Conservation (phyloP, 92 coral and sea anemone species). For the Phymanthus crucifer region DNA sequence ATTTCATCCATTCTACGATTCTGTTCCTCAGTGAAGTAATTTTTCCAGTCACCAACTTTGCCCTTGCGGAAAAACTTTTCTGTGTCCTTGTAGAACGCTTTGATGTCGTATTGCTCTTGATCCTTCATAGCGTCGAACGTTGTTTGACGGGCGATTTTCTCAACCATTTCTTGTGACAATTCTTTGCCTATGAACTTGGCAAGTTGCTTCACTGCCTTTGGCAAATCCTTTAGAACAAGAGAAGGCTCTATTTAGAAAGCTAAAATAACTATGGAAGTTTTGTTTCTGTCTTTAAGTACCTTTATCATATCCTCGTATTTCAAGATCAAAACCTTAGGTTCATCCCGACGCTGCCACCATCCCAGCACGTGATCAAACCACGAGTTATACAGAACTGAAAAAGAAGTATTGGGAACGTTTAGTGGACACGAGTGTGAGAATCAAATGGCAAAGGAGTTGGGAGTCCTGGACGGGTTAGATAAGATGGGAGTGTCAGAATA, state of each 20-base stretch:
- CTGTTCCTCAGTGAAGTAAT: constrained; percentile 44
- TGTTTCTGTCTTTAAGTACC: not conserved
- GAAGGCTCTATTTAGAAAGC: too few relatives aligned
- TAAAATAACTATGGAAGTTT: not conserved
- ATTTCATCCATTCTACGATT: constrained; percentile 31
- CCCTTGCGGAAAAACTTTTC: constrained; percentile 43
- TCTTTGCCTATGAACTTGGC: constrained; percentile 41
- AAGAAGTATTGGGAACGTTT: too few relatives aligned
- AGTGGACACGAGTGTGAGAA: too few relatives aligned
- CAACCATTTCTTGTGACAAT: constrained; percentile 19
- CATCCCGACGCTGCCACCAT: constrained; percentile 11
- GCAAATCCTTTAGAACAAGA: constrained; percentile 18
- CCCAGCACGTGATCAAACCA: constrained; percentile 24
- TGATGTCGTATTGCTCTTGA: not conserved
- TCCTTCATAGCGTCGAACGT: constrained; percentile 41
- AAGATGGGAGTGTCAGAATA: too few relatives aligned
- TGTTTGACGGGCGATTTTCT: constrained; percentile 34
- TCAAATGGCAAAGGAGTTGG: too few relatives aligned
- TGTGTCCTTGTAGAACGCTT: not conserved
- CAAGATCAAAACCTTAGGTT: not conserved
- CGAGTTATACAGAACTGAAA: not conserved
- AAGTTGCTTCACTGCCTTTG: constrained; percentile 9
- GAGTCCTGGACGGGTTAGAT: too few relatives aligned
- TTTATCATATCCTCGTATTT: constrained; percentile 21
- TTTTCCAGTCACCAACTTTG: constrained; percentile 50